Conservation (phyloP, 2,113 vertebrate genomes). For the Pangasianodon gigas region DNA sequence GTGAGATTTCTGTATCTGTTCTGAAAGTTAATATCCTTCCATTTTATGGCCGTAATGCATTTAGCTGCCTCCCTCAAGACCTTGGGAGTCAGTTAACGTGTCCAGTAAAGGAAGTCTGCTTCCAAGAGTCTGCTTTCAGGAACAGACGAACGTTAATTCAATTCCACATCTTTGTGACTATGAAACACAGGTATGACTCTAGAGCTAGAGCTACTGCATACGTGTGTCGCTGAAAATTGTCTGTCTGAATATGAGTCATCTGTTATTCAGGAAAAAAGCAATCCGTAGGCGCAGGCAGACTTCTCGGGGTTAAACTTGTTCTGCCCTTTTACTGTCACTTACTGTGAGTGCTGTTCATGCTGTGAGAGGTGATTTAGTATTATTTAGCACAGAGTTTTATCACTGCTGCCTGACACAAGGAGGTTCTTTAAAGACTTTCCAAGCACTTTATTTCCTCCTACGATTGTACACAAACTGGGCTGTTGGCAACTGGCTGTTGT, state of each 20-base stretch:
- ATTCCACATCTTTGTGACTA: not conserved
- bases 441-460: slow-evolving; percentile 47
- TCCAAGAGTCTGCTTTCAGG: slow-evolving; percentile 37
- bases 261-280: not conserved
- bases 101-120: slow-evolving; percentile 37
- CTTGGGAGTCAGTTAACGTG: slow-evolving; percentile 42
- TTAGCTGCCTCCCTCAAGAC: slow-evolving; percentile 38
- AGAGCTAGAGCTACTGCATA: not conserved
- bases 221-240: not conserved
- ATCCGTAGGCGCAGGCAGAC: slow-evolving; percentile 7
- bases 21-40: slow-evolving; percentile 55
- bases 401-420: not conserved
- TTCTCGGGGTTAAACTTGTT: not conserved
- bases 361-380: not conserved
- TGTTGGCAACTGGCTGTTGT: slow-evolving; percentile 57
- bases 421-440: slow-evolving; percentile 27
- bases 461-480: slow-evolving; percentile 57
- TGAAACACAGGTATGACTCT: slow-evolving; percentile 12
- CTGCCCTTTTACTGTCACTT: not conserved
- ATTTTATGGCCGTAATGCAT: slow-evolving; percentile 44
- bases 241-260: slow-evolving; percentile 11
- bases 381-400: not conserved
- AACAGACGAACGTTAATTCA: not conserved
- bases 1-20: slow-evolving; percentile 34
- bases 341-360: not conserved